phyloP scores from a whole-genome alignment of 2,888 invertebrate genomes.

The Tenthredo amoena region DNA sequence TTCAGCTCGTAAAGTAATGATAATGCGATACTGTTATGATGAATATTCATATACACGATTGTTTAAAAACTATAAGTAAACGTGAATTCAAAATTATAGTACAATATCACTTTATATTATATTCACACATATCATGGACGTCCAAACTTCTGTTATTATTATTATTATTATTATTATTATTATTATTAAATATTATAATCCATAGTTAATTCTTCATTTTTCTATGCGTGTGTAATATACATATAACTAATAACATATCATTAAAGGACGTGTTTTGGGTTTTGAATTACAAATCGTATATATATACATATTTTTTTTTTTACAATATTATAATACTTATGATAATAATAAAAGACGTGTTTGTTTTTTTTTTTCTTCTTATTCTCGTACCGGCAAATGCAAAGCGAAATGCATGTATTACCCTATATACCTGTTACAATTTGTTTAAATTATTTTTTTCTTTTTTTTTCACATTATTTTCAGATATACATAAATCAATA shows the following conservation, averaged over 20 bases:
- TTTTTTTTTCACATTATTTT: background rate
- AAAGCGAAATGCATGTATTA: background rate
- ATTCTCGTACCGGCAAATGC: background rate
- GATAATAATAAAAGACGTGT: background rate
- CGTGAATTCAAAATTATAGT: background rate
- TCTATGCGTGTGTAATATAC: background rate
- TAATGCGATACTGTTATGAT: background rate
- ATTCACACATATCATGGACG: conserved; percentile 10
- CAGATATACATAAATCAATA: background rate
- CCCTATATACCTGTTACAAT: background rate
- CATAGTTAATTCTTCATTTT: background rate
- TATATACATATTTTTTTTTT: background rate
- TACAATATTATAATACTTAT: background rate
- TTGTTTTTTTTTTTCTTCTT: background rate
- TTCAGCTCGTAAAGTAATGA: background rate
- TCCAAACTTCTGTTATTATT: background rate
- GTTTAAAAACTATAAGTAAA: background rate
- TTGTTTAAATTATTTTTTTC: background rate
- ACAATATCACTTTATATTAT: conserved; percentile 1
- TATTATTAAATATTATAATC: background rate
- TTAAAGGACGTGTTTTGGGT: background rate
- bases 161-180: background rate
- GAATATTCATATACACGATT: background rate
- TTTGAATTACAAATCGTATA: background rate
- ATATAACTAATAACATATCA: background rate